Evolutionary conservation across 2,888 invertebrate genomes (phyloP), one percentile per base, ranked within the genome.

Genomic region (Odontomyia ornata): DNA sequence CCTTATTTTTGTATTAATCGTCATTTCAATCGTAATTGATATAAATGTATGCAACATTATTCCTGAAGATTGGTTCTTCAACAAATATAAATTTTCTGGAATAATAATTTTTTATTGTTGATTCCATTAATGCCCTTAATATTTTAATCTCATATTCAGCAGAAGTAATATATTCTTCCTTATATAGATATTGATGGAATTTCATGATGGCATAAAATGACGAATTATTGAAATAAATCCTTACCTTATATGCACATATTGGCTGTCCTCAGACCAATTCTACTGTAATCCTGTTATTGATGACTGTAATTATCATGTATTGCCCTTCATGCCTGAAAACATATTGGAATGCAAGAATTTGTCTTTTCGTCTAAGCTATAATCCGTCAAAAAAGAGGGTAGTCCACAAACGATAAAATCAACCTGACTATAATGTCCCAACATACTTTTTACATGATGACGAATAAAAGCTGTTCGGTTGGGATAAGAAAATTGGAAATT

Each of bases 171-270:
- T 36, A 36, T 3, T 36, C 3, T 36, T 36, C 36, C 3, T 3
- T 5, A 5, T 36, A 5, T 23, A 60, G 18, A 60, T 60, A 7
- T 23, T 43, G 23, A 13, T 43, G 18, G 43, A 67, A 43, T 67
- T 36, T 60, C 21, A n/a, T 36, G 36, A 21, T 43, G 43, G 13
- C 43, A n/a, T 25, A 11, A 7, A 72, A 72, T 72, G 71, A 56
- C 71, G 56, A 52, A 52, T 72, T 72, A 67, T 72, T 52, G 71
- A 52, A 18, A 72, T 72, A 72, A 72, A 72, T 72, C 56, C 71
- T n/a, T 28, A 15, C 56, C 71, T 52, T 72, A 56, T 72, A 72
- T 72, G 71, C 27, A 52, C 71, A 27, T 36, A 30, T 65, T 65
- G 36, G 21, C 27, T 15, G 28, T n/a, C 47, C 71, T 52, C 56